phyloP scores from a whole-genome alignment of 2,113 vertebrate genomes.

The Lethenteron camtschaticum region DNA sequence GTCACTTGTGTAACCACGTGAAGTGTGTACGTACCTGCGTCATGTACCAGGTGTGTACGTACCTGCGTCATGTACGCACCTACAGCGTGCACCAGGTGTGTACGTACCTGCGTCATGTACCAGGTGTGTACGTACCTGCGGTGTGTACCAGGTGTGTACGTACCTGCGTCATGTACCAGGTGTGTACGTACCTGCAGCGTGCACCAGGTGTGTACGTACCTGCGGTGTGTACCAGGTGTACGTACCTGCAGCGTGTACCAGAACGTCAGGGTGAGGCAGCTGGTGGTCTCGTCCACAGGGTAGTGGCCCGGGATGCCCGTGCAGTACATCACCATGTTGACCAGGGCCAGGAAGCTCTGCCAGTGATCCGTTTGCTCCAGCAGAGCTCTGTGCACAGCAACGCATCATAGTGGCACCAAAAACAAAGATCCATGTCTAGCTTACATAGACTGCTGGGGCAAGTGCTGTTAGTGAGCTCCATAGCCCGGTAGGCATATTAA shows the following conservation, averaged over 20 bases:
- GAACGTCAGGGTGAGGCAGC: slow-evolving; percentile 88
- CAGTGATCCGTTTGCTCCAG: slow-evolving; percentile 93
- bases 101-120: no score
- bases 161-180: slow-evolving; percentile 86
- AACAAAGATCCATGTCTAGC: not conserved
- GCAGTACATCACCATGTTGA: slow-evolving; percentile 99
- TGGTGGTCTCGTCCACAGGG: slow-evolving; percentile 92
- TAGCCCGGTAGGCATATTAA: no score
- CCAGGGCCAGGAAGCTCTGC: slow-evolving; percentile 86
- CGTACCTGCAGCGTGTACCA: slow-evolving; percentile 84
- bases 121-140: no score
- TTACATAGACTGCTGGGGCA: not conserved
- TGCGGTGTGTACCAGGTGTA: not conserved
- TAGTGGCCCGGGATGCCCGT: slow-evolving; percentile 94
- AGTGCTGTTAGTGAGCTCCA: no score
- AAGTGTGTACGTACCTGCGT: no score
- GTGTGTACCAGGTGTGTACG: slow-evolving; percentile 7
- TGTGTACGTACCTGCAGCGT: no score
- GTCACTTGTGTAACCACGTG: no score
- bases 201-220: no score
- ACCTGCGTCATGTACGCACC: no score
- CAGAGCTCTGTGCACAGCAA: slow-evolving; percentile 34
- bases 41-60: no score
- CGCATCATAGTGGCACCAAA: not conserved
- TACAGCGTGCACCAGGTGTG: no score